Conservation (phyloP, 2,113 vertebrate genomes). For the Lepisosteus oculatus region DNA sequence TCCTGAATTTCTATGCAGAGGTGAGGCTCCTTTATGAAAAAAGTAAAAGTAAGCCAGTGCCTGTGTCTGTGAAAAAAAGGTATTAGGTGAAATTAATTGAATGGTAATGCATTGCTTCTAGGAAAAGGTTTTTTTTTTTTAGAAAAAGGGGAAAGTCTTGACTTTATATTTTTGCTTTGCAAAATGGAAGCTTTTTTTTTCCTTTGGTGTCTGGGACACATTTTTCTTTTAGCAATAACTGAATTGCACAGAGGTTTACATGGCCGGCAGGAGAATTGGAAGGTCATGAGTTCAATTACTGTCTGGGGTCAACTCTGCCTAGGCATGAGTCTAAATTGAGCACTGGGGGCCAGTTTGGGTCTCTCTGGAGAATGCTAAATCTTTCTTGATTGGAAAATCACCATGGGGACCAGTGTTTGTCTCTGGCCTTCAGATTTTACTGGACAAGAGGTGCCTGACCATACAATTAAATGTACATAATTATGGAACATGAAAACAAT, state of each 20-base stretch:
- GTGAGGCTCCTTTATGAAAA: constrained; percentile 13
- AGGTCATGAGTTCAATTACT: constrained; percentile 42
- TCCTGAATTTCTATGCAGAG: constrained; percentile 2
- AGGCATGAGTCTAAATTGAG: constrained; percentile 38
- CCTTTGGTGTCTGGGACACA: background rate
- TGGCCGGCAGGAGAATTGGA: constrained; percentile 42
- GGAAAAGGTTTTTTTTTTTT: constrained; percentile 13
- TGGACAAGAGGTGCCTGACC: background rate
- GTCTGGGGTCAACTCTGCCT: constrained; percentile 41
- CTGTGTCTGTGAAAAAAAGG: constrained; percentile 13
- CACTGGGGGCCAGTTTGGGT: constrained; percentile 39
- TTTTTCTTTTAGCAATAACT: background rate
- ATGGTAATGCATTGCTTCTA: constrained; percentile 1
- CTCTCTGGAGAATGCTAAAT: constrained; percentile 38
- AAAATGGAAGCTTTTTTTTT: too few species aligned
- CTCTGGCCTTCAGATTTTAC: background rate
- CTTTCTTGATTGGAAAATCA: constrained; percentile 31
- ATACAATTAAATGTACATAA: too few species aligned
- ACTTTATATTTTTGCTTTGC: too few species aligned
- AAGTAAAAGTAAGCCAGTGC: constrained; percentile 12
- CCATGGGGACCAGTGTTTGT: constrained; percentile 26
- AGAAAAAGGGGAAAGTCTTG: background rate
- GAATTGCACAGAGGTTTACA: constrained; percentile 26
- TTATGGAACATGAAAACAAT: background rate
- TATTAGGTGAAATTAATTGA: constrained; percentile 11